Percentiles rank a stretch among this genome's conserved stretches.
Conservation (phyloP, 2,888 invertebrate species). For the Apotomis turbidana region DNA sequence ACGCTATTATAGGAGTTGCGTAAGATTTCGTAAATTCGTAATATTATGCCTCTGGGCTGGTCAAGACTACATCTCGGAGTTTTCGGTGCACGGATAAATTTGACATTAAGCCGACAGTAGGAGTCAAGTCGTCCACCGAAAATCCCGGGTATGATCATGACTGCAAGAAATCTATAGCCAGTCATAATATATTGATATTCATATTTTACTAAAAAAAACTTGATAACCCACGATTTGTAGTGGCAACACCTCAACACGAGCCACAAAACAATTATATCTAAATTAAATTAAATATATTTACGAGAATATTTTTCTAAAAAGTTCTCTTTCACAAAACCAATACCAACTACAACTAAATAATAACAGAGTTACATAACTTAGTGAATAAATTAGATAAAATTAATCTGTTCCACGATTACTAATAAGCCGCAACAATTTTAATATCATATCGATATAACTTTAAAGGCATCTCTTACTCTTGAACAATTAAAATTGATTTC, state of each 20-base stretch:
- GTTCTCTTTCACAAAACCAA: slow-evolving; percentile 65
- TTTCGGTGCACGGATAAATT: no score
- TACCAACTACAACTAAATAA: slow-evolving; percentile 59
- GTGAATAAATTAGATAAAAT: slow-evolving; percentile 74
- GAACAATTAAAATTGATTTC: slow-evolving; percentile 50
- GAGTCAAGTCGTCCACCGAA: no score
- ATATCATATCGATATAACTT: slow-evolving; percentile 78
- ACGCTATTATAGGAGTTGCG: no score
- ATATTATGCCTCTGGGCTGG: no score
- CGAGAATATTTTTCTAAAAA: slow-evolving; percentile 57
- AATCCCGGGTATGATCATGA: no score
- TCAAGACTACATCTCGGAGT: no score
- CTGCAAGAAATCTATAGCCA: no score
- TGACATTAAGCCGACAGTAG: no score
- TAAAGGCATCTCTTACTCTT: slow-evolving; percentile 59
- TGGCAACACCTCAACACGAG: slow-evolving; percentile 53
- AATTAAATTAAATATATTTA: slow-evolving; percentile 58
- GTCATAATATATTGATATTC: no score
- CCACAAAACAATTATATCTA: slow-evolving; percentile 56
- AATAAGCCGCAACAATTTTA: slow-evolving; percentile 79
- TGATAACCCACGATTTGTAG: slow-evolving; percentile 28
- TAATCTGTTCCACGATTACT: slow-evolving; percentile 62
- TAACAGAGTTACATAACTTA: slow-evolving; percentile 70
- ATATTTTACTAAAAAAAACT: no score
- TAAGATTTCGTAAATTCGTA: no score